phyloP scores from a whole-genome alignment of 2,113 vertebrate species.

The Pseudorectes ferrugineus region DNA sequence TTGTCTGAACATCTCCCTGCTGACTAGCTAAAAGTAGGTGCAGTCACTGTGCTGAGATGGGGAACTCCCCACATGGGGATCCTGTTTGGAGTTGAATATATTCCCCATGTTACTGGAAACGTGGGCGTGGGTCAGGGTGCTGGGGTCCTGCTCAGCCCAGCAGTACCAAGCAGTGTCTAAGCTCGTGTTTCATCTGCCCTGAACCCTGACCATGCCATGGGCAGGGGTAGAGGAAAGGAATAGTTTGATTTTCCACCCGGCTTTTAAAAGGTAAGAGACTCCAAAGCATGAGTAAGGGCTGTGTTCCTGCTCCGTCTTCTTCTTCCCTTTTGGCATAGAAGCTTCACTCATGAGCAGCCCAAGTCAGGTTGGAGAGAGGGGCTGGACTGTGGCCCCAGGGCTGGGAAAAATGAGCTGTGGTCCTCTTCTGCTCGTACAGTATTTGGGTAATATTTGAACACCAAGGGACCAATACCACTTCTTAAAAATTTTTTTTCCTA shows the following conservation, averaged over 20 bases:
- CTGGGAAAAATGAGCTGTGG: background rate
- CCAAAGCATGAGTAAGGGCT: background rate
- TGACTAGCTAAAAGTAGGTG: background rate
- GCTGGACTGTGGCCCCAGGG: background rate
- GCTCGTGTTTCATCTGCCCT: background rate
- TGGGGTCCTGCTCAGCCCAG: background rate
- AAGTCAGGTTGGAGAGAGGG: background rate
- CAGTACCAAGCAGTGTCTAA: background rate
- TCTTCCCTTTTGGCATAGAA: background rate
- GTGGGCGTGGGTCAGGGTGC: background rate
- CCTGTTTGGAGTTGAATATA: background rate
- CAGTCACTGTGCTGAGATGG: background rate
- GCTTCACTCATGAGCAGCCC: background rate
- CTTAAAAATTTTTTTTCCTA: background rate
- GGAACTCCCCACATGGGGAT: background rate
- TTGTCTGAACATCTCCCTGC: background rate
- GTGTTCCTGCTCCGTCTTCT: background rate
- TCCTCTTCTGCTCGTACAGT: background rate
- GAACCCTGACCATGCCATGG: background rate
- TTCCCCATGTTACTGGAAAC: background rate
- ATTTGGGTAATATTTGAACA: background rate
- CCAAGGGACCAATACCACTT: background rate
- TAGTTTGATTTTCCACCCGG: background rate
- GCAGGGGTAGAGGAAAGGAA: background rate
- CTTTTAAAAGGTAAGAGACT: background rate